Evolutionary conservation across 2,797 vertebrate genomes (phyloP), one percentile per base, ranked within the genome.

Genomic region (Parotocinclus haroldoi): DNA sequence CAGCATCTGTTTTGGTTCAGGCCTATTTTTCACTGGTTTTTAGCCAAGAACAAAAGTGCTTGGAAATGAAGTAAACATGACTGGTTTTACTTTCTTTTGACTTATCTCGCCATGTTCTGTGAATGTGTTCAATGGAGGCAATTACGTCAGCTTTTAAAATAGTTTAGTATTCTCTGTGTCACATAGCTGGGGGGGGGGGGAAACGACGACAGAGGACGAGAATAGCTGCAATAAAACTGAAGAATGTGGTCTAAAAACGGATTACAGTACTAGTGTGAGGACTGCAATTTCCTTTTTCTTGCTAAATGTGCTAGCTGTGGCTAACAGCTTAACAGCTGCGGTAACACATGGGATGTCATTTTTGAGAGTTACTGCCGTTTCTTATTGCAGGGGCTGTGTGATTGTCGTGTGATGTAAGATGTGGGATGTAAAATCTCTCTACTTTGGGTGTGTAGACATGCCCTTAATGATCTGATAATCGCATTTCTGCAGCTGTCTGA

Each of bases 1-100:
- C 66, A 76, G 76, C 84, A 88, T 87, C 81, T 89, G 86, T 81
- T 83, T 79, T 78, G 79, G 77, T 81, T 74, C 57, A 76, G 75
- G 73, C 76, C 66, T 36, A 76, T 76, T 69, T 77, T 73, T 57
- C 39, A 57, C 76, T 70, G 72, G 78, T 83, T 83, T 84, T 53
- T 71, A 76, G 81, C 84, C 81, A 82, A 79, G 76, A 74, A 71
- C 71, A 59, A 73, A 72, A 79, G 81, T 63, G 18, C 81, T 77
- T 77, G 60, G 68, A 60, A 77, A 68, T 78, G 70, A 76, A 72
- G 77, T 72, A 76, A 80, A 84, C 76, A 67, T 68, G 67, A 76
- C 50, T 38, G 14, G 18, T 58, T 51, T 71, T 63, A 12, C 10
- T 46, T 46, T 12, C 45, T 46, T 46, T 13, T 46, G 45, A n/a